Conservation (phyloP, 2,888 invertebrate species). For the Dolichomitus sp. region DNA sequence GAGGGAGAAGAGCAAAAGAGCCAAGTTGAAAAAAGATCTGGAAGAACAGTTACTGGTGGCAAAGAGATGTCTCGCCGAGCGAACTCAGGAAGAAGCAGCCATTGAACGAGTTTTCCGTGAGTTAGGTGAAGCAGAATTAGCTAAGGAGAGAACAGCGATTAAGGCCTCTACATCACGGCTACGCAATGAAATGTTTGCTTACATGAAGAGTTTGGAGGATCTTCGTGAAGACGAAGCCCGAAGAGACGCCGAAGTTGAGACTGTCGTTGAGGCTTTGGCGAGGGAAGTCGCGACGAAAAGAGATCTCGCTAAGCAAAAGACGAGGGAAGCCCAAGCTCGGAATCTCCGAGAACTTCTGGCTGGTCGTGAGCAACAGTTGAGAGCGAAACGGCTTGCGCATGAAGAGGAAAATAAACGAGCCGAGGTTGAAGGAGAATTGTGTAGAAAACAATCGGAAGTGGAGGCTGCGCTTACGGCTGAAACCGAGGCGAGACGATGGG, state of each 20-base stretch:
- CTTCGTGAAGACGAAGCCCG: conserved; percentile 71
- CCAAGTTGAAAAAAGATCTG: conserved; percentile 74
- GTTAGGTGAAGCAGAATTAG: conserved; percentile 72
- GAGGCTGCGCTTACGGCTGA: conserved; percentile 66
- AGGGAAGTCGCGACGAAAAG: conserved; percentile 65
- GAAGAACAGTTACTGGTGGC: conserved; percentile 76
- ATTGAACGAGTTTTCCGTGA: conserved; percentile 70
- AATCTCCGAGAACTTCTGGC: conserved; percentile 70
- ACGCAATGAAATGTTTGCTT: conserved; percentile 76
- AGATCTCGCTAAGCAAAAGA: conserved; percentile 66
- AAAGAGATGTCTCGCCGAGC: conserved; percentile 72
- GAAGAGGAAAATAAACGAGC: conserved; percentile 59
- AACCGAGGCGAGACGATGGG: conserved; percentile 58
- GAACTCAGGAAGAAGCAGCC: conserved; percentile 73
- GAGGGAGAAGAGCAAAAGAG: conserved; percentile 71
- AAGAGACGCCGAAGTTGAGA: conserved; percentile 73
- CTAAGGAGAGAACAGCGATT: conserved; percentile 68
- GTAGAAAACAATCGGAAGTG: conserved; percentile 69
- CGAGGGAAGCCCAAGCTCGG: conserved; percentile 69
- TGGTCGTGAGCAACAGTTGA: conserved; percentile 74
- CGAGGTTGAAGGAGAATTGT: conserved; percentile 66
- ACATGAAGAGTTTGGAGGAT: conserved; percentile 76
- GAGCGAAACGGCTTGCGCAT: conserved; percentile 62
- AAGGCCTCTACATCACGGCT: conserved; percentile 70
- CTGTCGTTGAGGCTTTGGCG: conserved; percentile 67